phyloP scores from a whole-genome alignment of 2,113 vertebrate genomes.

The Gymnorhina tibicen region DNA sequence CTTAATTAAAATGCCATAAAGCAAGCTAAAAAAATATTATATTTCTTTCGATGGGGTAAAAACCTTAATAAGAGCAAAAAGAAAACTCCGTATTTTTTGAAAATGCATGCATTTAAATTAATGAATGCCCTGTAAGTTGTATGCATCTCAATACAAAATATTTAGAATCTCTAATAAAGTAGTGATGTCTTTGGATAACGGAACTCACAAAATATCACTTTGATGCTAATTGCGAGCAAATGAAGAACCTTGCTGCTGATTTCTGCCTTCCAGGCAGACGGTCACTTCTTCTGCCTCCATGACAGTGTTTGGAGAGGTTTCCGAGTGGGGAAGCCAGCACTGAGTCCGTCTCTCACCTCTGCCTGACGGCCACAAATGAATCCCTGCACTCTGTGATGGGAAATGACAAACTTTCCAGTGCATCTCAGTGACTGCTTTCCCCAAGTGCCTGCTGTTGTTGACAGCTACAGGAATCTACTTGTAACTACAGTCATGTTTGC shows the following conservation, averaged over 20 bases:
- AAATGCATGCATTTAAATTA: not conserved
- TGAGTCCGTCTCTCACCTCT: not conserved
- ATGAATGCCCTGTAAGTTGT: not conserved
- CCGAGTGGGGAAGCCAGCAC: not conserved
- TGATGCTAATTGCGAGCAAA: not conserved
- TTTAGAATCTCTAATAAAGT: not conserved
- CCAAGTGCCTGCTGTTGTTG: not conserved
- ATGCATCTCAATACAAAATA: not conserved
- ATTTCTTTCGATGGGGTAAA: not conserved
- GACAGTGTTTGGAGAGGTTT: not conserved
- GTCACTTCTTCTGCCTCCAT: not conserved
- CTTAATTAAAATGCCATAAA: not conserved
- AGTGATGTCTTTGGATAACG: not conserved
- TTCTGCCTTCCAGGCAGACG: not conserved
- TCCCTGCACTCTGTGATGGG: not conserved
- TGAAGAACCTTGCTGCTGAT: not conserved
- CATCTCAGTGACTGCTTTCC: not conserved
- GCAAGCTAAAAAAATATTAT: not conserved
- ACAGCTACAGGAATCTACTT: not conserved
- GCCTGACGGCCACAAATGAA: not conserved
- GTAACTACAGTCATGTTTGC: not conserved
- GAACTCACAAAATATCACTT: not conserved
- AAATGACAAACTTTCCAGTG: not conserved
- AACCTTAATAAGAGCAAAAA: not conserved
- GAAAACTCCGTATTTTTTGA: rapidly evolving